Conservation (phyloP, 2,113 vertebrate genomes). For the Regulus satrapa region DNA sequence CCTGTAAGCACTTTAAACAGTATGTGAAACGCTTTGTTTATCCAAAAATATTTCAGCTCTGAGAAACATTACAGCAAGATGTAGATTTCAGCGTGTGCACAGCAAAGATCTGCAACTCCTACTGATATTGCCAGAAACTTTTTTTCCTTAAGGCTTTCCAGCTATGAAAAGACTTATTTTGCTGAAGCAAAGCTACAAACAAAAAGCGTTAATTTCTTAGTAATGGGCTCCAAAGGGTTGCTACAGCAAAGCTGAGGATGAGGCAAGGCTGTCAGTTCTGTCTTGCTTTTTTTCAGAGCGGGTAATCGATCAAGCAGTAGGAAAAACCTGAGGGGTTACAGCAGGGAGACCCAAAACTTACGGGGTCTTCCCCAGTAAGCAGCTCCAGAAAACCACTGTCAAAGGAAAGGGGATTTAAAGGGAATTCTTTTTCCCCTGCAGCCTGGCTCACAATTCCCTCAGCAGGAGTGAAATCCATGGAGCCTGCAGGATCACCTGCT, state of each 20-base stretch:
- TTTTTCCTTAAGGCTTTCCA: background rate
- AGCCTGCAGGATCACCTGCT: background rate
- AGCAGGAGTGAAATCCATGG: background rate
- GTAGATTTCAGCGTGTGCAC: background rate
- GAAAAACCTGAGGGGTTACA: background rate
- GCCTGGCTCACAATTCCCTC: background rate
- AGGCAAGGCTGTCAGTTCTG: background rate
- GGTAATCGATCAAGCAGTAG: background rate
- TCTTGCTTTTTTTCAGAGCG: background rate
- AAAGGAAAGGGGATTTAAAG: background rate
- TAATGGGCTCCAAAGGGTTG: background rate
- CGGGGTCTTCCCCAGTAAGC: rapidly evolving
- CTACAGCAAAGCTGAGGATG: background rate
- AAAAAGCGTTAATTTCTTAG: background rate
- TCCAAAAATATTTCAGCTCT: background rate
- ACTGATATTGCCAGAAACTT: background rate
- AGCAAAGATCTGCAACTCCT: background rate
- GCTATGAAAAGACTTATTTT: background rate
- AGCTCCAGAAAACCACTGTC: background rate
- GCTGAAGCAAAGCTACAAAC: background rate
- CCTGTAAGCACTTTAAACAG: background rate
- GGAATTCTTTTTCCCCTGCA: too few species aligned
- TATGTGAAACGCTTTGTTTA: background rate
- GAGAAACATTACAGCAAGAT: background rate
- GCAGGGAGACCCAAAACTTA: background rate